phyloP scores from a whole-genome alignment of 2,888 invertebrate genomes.

The Ashinkailepas kermadecensis region DNA sequence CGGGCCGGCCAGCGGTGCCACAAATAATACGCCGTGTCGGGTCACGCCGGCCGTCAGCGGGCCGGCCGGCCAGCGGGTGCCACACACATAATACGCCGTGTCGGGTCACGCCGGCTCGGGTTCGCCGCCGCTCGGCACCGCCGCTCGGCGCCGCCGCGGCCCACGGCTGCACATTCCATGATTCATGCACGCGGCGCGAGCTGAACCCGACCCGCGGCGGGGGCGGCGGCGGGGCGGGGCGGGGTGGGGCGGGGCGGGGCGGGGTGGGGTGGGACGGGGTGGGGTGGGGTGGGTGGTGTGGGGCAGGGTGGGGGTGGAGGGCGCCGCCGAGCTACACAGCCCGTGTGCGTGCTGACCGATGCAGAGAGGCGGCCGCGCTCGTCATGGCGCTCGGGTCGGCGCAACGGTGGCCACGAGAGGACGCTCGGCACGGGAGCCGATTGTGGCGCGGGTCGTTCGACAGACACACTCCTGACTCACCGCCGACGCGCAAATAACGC shows the following conservation, averaged over 20 bases:
- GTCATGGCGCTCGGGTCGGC: no score
- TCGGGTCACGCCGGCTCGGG: background rate
- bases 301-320: background rate
- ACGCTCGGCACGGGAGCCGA: no score
- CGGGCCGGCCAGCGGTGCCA: background rate
- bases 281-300: background rate
- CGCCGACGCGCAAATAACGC: no score
- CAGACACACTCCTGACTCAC: no score
- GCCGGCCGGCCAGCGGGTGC: background rate
- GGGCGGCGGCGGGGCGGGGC: background rate
- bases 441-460: no score
- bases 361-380: no score
- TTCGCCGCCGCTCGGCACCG: background rate
- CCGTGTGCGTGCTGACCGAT: no score
- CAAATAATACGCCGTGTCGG: no score
- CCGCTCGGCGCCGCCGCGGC: background rate
- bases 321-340: no score
- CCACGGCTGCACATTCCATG: background rate
- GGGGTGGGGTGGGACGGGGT: background rate
- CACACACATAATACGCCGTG: background rate
- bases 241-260: background rate
- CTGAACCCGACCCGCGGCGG: no score
- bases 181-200: background rate
- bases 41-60: background rate
- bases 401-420: no score